Evolutionary conservation across 2,797 vertebrate species (phyloP).

Genomic region (Arctocebus calabarensis): DNA sequence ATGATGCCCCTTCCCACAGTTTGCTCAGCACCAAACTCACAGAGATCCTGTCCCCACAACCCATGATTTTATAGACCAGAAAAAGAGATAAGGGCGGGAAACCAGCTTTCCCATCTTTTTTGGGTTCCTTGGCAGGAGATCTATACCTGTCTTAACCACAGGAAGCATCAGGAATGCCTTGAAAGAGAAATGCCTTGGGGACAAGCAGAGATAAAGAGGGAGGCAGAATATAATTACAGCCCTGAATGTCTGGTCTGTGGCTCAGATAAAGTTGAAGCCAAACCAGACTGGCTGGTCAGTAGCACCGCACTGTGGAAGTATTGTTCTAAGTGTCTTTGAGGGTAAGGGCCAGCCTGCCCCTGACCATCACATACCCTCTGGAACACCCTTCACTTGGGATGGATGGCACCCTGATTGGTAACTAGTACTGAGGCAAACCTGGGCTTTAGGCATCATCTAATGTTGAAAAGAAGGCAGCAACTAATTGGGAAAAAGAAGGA

Average conservation of each 20-base stretch:
- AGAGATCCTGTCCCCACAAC: not conserved
- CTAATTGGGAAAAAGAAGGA: not conserved
- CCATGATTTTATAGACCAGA: not conserved
- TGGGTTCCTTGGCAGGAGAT: not conserved
- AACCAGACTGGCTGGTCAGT: not conserved
- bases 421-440: not conserved
- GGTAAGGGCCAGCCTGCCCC: no score
- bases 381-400: not conserved
- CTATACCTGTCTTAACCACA: not conserved
- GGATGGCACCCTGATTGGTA: not conserved
- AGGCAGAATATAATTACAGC: not conserved
- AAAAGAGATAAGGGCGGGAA: not conserved
- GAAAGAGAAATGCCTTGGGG: not conserved
- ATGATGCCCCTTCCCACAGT: not conserved
- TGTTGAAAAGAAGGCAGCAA: not conserved
- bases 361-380: not conserved
- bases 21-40: no score
- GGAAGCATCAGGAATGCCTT: not conserved
- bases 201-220: not conserved
- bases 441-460: no score
- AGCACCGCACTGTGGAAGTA: not conserved
- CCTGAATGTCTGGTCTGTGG: not conserved
- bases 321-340: not conserved
- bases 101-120: not conserved
- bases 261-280: not conserved